Evolutionary conservation across 2,888 invertebrate genomes (phyloP), one percentile per base, ranked within the genome.

Genomic region (Exephanes ischioxanthus): DNA sequence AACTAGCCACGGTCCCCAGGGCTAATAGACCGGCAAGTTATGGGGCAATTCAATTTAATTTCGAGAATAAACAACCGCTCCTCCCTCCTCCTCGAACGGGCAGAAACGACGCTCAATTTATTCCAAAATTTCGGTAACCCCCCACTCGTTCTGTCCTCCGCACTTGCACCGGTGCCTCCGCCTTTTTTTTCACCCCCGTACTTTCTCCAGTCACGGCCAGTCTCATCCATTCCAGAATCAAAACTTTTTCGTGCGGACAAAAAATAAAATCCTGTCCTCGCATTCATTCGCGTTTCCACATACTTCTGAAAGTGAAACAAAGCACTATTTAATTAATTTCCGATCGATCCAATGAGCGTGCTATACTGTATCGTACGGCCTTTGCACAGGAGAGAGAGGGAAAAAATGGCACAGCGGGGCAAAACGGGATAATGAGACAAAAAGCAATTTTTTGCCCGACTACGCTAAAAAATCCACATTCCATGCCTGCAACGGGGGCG

Each of bases 11-110:
- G 90, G 88, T 91, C 92, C 91, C 93, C 91, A 85, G 91, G 90
- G 92, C 92, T 93, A 93, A 93, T 93, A 93, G 93, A 92, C 92
- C 92, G 89, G 90, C 91, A 93, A 93, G 93, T 93, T 93, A 93
- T 92, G 92, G 92, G 90, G 90, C 91, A 91, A 93, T 93, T 93
- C 92, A 92, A 93, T 93, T 93, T 92, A 92, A 93, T 93, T 93
- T 92, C 90, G 90, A 92, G 91, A 92, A 93, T 92, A 92, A 92
- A 92, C 92, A 92, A 92, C 90, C 80, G 80, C 71, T 16, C 22
- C 26, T n/a, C 51, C 51, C 70, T 51, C 51, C 48, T n/a, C 16
- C 53, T 53, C 71, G 14, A 61, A 26, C 87, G 86, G 71, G 84
- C 87, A 83, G 87, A 89, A 88, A 87, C 88, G 87, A 86, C 87